Percentiles rank a stretch among this genome's conserved stretches.
Evolutionary conservation across 1,140 invertebrate species (phyloP).

Genomic region (Psilanteris sp.): DNA sequence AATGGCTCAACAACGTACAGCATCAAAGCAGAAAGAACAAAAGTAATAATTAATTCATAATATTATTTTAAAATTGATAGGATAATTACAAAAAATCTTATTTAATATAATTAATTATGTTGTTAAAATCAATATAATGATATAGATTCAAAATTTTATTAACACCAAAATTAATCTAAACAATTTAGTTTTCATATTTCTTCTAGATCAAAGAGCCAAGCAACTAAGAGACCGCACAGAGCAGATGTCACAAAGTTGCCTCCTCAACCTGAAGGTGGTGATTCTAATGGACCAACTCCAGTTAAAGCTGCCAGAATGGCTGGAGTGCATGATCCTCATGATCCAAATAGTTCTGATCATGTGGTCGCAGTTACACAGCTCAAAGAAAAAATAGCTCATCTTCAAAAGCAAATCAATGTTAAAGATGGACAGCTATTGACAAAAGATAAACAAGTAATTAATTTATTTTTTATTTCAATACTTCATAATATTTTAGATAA

Average conservation of each 20-base stretch:
- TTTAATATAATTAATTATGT: no score
- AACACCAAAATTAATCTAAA: no score
- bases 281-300: conserved; percentile 76
- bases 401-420: conserved; percentile 92
- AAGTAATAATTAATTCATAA: no score
- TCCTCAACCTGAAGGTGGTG: conserved; percentile 67
- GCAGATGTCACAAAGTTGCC: conserved; percentile 86
- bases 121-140: no score
- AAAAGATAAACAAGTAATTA: conserved; percentile 92
- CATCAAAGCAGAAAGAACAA: no score
- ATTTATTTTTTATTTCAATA: no score
- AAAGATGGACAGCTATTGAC: conserved; percentile 93
- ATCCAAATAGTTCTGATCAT: conserved; percentile 94
- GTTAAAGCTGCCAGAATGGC: conserved; percentile 79
- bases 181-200: background rate
- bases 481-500: no score
- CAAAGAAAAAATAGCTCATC: conserved; percentile 93
- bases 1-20: no score
- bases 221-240: conserved; percentile 86
- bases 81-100: no score
- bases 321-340: conserved; percentile 78
- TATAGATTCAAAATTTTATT: no score
- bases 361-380: conserved; percentile 96
- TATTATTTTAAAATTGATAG: no score
- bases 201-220: conserved; percentile 83